Conservation (phyloP, 2,797 vertebrate species). For the Cichlasoma orientale region DNA sequence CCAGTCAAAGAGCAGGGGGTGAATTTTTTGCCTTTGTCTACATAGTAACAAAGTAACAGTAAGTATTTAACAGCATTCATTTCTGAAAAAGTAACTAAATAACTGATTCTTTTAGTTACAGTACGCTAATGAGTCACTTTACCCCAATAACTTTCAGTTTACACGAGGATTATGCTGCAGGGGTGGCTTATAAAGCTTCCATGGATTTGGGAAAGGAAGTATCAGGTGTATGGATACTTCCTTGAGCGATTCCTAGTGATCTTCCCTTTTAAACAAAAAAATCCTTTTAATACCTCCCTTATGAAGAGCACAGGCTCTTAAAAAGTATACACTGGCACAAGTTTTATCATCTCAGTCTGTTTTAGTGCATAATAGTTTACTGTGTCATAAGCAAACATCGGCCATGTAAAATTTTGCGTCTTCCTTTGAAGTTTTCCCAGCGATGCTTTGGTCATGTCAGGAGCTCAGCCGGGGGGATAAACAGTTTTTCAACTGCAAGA, state of each 20-base stretch:
- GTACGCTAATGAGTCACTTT: neutral
- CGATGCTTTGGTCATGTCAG: slow-evolving; percentile 27
- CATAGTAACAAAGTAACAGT: neutral
- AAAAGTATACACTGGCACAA: neutral
- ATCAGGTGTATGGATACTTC: neutral
- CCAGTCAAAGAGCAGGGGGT: neutral
- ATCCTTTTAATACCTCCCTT: neutral
- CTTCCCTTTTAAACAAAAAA: neutral
- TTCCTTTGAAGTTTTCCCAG: slow-evolving; percentile 38
- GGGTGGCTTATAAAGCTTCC: neutral
- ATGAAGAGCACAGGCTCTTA: neutral
- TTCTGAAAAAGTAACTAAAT: neutral
- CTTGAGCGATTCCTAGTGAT: neutral
- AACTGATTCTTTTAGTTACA: neutral
- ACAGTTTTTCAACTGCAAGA: slow-evolving; percentile 36
- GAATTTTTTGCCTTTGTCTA: neutral
- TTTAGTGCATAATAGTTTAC: neutral
- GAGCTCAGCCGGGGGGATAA: slow-evolving; percentile 36
- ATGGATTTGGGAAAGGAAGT: too few species aligned
- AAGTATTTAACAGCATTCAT: neutral
- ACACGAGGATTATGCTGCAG: neutral
- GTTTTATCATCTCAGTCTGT: neutral
- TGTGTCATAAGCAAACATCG: slow-evolving; percentile 16
- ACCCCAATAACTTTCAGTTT: neutral
- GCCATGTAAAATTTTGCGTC: slow-evolving; percentile 9